Percentiles rank a stretch among this genome's conserved stretches.
Conservation (phyloP, 2,113 vertebrate species). For the Nothocercus nigrocapillus region DNA sequence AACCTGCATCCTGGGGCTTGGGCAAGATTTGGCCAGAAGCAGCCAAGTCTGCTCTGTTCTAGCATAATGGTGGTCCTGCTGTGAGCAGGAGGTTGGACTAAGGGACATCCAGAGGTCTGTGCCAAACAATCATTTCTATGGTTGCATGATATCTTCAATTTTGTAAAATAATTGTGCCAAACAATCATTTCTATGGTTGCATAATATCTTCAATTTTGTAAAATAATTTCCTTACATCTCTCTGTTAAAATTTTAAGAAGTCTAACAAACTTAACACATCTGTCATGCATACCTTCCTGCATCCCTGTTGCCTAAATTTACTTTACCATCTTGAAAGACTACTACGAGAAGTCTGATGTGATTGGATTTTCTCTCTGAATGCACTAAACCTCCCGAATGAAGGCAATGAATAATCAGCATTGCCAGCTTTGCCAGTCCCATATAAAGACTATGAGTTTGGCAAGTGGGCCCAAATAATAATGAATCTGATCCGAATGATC, state of each 20-base stretch:
- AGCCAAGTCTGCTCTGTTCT: not conserved
- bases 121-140: not conserved
- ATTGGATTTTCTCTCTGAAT: not conserved
- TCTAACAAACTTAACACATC: not conserved
- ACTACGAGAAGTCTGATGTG: not conserved
- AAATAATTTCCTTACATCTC: not conserved
- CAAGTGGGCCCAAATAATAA: not conserved
- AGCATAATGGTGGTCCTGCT: not conserved
- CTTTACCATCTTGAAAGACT: not conserved
- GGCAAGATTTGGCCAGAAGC: not conserved
- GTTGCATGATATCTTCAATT: not conserved
- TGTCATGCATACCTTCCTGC: not conserved
- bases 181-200: not conserved
- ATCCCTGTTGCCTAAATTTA: not conserved
- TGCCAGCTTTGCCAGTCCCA: not conserved
- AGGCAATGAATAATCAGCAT: not conserved
- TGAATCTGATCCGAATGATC: not conserved
- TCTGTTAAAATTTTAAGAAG: not conserved
- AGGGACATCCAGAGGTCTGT: not conserved
- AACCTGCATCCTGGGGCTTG: too few species aligned
- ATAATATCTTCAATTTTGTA: not conserved
- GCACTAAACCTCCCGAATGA: not conserved
- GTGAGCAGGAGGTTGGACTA: not conserved
- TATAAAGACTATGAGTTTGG: not conserved
- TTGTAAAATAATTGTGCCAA: not conserved